Percentiles rank a stretch among this genome's conserved stretches.
Evolutionary conservation across 2,888 invertebrate species (phyloP).

Genomic region (Tiliacea citrago): DNA sequence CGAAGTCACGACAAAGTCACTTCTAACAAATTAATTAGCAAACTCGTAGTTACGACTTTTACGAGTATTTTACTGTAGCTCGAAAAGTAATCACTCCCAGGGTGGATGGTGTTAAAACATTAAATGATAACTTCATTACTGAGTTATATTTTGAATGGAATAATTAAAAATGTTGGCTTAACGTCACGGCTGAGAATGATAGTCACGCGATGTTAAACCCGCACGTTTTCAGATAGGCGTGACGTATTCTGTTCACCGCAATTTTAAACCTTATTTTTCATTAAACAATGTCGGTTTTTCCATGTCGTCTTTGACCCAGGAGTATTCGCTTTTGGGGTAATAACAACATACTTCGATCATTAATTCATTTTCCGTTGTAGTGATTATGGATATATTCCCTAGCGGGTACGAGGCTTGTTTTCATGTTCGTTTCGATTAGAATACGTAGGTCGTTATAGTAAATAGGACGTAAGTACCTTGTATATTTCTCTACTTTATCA

Average conservation of each 20-base stretch:
- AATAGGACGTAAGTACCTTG: background rate
- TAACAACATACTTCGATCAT: slow-evolving; percentile 38
- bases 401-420: slow-evolving; percentile 21
- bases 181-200: slow-evolving; percentile 50
- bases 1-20: slow-evolving; percentile 57
- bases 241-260: background rate
- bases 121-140: slow-evolving; percentile 66
- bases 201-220: slow-evolving; percentile 56
- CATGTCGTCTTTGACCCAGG: background rate
- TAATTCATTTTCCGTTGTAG: slow-evolving; percentile 48
- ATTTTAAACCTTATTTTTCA: background rate
- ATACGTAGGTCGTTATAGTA: background rate
- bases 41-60: slow-evolving; percentile 58
- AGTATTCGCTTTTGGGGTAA: slow-evolving; percentile 31
- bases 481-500: background rate
- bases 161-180: slow-evolving; percentile 62
- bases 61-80: slow-evolving; percentile 62
- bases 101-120: slow-evolving; percentile 59
- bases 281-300: background rate
- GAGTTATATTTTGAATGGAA: slow-evolving; percentile 63
- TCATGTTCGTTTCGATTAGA: slow-evolving; percentile 9
- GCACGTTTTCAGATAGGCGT: slow-evolving; percentile 31
- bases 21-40: slow-evolving; percentile 62
- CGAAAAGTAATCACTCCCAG: slow-evolving; percentile 61
- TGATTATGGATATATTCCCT: slow-evolving; percentile 40